These are phyloP conservation scores for Ambastaia sidthimunki DNA, from an alignment of 2,797 vertebrate species.

Conservation along the genomic window DNA sequence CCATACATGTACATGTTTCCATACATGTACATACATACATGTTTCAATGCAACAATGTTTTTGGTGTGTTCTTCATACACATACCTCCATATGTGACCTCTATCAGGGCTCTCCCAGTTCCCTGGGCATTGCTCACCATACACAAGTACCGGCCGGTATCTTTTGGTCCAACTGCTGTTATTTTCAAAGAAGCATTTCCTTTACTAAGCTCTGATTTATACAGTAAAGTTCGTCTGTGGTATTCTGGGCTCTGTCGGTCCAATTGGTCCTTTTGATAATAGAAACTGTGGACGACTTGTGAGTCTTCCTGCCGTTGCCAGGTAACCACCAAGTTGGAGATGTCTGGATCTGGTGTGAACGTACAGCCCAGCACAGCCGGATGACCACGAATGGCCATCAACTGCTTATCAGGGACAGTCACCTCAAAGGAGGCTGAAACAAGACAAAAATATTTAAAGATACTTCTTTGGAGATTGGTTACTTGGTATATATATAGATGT, in stretches of 20 bases:
- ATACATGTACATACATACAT: no score
- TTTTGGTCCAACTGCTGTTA: constrained; percentile 31
- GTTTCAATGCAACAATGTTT: no score
- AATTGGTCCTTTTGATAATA: constrained; percentile 61
- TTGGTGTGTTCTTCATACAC: background rate
- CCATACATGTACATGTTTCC: no score
- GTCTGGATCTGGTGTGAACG: constrained; percentile 40
- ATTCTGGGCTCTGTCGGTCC: constrained; percentile 41
- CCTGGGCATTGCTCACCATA: constrained; percentile 52
- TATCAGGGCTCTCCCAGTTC: constrained; percentile 44
- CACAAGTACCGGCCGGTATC: constrained; percentile 62
- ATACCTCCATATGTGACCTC: constrained; percentile 63
- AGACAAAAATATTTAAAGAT: background rate
- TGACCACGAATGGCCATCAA: constrained; percentile 50
- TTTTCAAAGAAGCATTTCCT: constrained; percentile 62
- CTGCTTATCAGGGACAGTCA: constrained; percentile 25
- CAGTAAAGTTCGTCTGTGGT: constrained; percentile 55
- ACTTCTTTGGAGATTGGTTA: no score
- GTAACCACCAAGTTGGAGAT: constrained; percentile 54
- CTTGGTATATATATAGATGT: no score
- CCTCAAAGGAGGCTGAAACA: constrained; percentile 52
- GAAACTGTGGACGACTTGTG: constrained; percentile 64
- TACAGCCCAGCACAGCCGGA: constrained; percentile 52
- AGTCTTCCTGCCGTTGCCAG: constrained; percentile 58
- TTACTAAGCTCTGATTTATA: constrained; percentile 48